A percentile compares a stretch with the other conserved stretches of the same genome.
These are phyloP conservation scores for Hemichromis elongatus DNA, from an alignment of 2,113 vertebrate species.

Conservation along the genomic window DNA sequence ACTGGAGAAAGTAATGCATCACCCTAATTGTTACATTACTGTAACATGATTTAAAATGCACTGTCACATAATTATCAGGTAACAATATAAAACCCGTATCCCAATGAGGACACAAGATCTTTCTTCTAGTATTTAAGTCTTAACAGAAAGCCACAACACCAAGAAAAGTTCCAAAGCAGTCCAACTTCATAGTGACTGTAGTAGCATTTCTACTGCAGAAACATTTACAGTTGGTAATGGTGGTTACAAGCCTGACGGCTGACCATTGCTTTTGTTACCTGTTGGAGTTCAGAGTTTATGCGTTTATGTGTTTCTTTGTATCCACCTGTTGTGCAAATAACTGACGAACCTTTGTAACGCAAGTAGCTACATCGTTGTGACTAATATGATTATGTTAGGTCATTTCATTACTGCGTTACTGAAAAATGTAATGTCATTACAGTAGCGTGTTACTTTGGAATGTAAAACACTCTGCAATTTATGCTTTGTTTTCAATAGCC, in stretches of 20 bases:
- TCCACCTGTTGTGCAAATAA: too few species aligned
- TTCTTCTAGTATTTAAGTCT: background rate
- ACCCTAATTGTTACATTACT: background rate
- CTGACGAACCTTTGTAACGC: too few species aligned
- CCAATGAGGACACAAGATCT: background rate
- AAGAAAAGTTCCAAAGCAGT: background rate
- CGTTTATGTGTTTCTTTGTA: too few species aligned
- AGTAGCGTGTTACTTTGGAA: background rate
- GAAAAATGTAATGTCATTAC: too few species aligned
- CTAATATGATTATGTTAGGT: too few species aligned
- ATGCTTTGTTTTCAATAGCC: background rate
- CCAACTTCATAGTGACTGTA: background rate
- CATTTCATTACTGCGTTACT: too few species aligned
- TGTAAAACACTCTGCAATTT: background rate
- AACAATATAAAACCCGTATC: background rate
- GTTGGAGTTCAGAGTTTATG: background rate
- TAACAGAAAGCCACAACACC: background rate
- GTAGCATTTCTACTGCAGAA: background rate
- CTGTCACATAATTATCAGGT: background rate
- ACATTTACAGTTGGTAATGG: background rate
- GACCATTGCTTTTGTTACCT: background rate
- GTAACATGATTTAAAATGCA: background rate
- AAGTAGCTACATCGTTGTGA: too few species aligned
- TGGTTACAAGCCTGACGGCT: background rate
- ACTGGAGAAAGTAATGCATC: background rate